Conservation (phyloP, 2,113 vertebrate species). For the Cottus gobio region DNA sequence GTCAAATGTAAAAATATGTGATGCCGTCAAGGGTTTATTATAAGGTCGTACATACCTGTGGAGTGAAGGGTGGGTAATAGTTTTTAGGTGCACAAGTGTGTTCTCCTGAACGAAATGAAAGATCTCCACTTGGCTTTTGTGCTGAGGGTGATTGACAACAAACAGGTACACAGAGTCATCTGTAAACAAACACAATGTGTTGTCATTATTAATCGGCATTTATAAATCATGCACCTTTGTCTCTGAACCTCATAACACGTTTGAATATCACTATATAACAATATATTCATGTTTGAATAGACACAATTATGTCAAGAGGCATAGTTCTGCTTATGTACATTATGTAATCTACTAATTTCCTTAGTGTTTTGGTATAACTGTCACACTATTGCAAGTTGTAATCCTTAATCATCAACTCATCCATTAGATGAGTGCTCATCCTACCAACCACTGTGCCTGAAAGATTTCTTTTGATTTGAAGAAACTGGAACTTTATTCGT, state of each 20-base stretch:
- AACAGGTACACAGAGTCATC: constrained; percentile 88
- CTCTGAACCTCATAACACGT: background rate
- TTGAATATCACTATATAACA: background rate
- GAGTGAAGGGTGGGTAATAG: constrained; percentile 87
- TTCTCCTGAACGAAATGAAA: constrained; percentile 88
- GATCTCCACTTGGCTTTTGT: constrained; percentile 87
- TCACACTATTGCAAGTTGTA: background rate
- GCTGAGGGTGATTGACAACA: constrained; percentile 90
- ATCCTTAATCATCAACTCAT: background rate
- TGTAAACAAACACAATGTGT: constrained; percentile 60
- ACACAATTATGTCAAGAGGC: background rate
- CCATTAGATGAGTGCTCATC: background rate
- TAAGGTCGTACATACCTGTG: constrained; percentile 78
- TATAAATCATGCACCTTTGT: background rate
- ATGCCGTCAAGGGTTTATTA: background rate
- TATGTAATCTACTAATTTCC: no score
- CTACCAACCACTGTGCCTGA: constrained; percentile 1
- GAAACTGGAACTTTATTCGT: background rate
- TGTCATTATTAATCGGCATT: background rate
- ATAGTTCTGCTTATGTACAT: no score
- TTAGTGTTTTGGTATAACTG: background rate
- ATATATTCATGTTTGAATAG: background rate
- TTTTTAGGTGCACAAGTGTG: constrained; percentile 87
- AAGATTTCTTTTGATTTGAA: background rate
- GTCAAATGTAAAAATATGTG: background rate